phyloP scores from a whole-genome alignment of 2,797 vertebrate species.

The Artibeus jamaicensis region DNA sequence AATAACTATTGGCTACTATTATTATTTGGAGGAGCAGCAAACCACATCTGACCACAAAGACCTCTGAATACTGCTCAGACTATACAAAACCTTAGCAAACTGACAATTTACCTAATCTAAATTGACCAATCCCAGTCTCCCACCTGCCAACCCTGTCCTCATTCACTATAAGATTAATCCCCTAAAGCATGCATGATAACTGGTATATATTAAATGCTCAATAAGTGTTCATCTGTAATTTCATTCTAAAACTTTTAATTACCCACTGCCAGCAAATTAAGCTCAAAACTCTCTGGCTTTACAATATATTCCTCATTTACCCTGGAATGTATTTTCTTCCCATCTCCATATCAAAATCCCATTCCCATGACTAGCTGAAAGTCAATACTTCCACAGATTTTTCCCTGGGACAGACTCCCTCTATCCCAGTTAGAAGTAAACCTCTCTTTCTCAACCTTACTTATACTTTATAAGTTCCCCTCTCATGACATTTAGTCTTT shows the following conservation, averaged over 20 bases:
- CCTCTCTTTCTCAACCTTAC: background rate
- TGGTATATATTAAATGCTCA: background rate
- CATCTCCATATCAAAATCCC: background rate
- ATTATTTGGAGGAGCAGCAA: conserved; percentile 6
- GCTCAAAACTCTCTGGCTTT: background rate
- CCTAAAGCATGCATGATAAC: background rate
- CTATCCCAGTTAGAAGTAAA: background rate
- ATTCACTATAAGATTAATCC: background rate
- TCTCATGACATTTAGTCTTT: background rate
- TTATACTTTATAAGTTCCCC: background rate
- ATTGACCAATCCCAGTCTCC: background rate
- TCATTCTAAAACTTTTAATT: conserved; percentile 20
- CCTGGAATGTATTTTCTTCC: background rate
- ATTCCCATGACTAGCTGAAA: background rate
- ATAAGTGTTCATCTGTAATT: conserved; percentile 16
- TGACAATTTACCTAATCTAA: background rate
- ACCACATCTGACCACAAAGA: conserved; percentile 21
- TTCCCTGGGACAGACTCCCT: background rate
- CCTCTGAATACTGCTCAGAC: conserved; percentile 9
- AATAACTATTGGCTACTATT: conserved; percentile 24
- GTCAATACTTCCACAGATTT: background rate
- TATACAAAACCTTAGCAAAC: conserved; percentile 13
- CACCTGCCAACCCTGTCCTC: background rate
- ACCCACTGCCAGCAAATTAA: background rate
- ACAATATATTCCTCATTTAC: background rate